These are phyloP conservation scores for Myiagra hebetior DNA, from an alignment of 2,113 vertebrate genomes.

Conservation along the genomic window DNA sequence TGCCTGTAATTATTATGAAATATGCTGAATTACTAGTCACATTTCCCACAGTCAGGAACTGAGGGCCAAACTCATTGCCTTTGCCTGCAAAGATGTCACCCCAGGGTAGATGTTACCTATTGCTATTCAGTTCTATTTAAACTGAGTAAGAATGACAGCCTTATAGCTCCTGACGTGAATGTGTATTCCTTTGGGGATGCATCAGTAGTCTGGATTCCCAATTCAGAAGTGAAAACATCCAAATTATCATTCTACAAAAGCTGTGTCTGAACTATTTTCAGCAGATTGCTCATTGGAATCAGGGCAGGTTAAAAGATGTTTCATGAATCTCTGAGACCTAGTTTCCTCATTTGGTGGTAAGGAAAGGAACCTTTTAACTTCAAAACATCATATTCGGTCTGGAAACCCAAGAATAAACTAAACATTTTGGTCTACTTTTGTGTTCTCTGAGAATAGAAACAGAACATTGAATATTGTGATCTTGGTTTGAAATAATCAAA, in stretches of 20 bases:
- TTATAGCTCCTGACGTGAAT: constrained; percentile 30
- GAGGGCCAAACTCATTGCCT: not conserved
- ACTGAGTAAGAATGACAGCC: not conserved
- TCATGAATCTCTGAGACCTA: not conserved
- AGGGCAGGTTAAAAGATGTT: not conserved
- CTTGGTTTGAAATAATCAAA: not conserved
- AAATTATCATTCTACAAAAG: constrained; percentile 33
- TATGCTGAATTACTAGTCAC: not conserved
- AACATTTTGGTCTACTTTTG: not conserved
- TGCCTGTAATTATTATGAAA: not conserved
- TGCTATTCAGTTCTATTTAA: not conserved
- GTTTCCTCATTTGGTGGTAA: not conserved
- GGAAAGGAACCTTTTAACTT: not conserved
- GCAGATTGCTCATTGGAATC: constrained; percentile 1
- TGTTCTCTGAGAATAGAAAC: not conserved
- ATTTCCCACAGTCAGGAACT: not conserved
- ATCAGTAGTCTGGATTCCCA: constrained; percentile 11
- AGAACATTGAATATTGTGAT: not conserved
- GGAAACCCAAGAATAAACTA: not conserved
- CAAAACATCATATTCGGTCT: not conserved
- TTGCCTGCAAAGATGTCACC: not conserved
- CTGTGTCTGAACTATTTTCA: not conserved
- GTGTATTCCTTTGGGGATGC: constrained; percentile 20
- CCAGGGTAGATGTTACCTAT: not conserved
- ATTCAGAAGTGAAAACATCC: constrained; percentile 3